Base-by-base conservation (phyloP, 2,888 invertebrate species). In the Trichogramma evanescens region DNA sequence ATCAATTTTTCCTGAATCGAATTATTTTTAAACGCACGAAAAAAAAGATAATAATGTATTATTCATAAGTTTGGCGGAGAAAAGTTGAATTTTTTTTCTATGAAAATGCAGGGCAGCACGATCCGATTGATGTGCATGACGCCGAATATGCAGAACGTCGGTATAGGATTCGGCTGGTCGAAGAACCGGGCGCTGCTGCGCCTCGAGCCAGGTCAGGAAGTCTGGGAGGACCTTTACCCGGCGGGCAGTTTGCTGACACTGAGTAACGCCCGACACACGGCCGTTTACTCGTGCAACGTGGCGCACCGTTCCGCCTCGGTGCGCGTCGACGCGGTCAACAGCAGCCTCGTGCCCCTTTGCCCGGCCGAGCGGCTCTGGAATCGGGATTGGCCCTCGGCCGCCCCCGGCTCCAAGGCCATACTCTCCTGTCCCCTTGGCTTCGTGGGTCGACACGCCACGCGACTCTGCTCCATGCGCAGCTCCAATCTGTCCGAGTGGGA, bases 151-250 rank as follows among this genome's bases (percentile, higher is more conserved):
- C 72, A 69, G 13, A 72, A 71, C 56, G 71, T 73, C 4, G 75
- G 69, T n/a, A 77, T 89, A 58, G 92, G 91, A 4, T 92, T 91
- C 73, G 90, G 89, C 70, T 93, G 92, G 92, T 88, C 89, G 0
- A 86, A 89, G 66, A 91, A 91, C 71, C 84, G 86, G 59, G 86
- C 84, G 7, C 79, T 93, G 9, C 82, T 93, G 38, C 88, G 87
- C 52, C 82, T 90, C 62, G 84, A 84, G 56, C 88, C 89, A 0
- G 87, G 87, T 5, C 82, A 83, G n/a, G 89, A 89, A 70, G 88
- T 89, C 68, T 91, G 91, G 86, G 92, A 93, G 73, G 91, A 92
- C 71, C 81, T 93, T 40, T 89, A 87, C 74, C 92, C 92, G 0
- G 87, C 89, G 61, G 93, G 93, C 6, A 91, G 89, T 70, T 88